A percentile compares a stretch with the other conserved stretches of the same genome.
Evolutionary conservation across 2,113 vertebrate genomes (phyloP).

Genomic region (Periophthalmus modestus): DNA sequence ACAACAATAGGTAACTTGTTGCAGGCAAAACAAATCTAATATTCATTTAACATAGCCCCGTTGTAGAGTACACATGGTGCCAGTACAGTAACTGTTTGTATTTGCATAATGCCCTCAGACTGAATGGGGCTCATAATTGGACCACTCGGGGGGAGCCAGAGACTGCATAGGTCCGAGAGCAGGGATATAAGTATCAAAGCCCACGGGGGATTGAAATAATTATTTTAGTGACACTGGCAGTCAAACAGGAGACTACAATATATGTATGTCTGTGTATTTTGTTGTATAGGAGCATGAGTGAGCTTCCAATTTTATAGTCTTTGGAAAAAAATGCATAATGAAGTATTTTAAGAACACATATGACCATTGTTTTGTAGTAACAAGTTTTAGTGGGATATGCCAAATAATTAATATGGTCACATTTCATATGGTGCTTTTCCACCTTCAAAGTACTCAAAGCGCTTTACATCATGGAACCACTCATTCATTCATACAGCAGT

Average conservation of each 20-base stretch:
- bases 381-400: no score
- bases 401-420: no score
- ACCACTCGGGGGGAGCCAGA: slow-evolving; percentile 53
- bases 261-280: neutral
- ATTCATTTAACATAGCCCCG: slow-evolving; percentile 67
- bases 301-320: neutral
- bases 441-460: no score
- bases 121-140: slow-evolving; percentile 64
- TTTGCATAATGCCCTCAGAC: slow-evolving; percentile 66
- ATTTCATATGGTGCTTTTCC: no score
- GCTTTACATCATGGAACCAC: no score
- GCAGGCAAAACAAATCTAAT: slow-evolving; percentile 71
- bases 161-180: slow-evolving; percentile 50
- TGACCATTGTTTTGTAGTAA: no score
- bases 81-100: slow-evolving; percentile 70
- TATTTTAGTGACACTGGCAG: slow-evolving; percentile 36
- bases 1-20: slow-evolving; percentile 79
- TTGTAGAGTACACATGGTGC: slow-evolving; percentile 43
- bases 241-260: slow-evolving; percentile 3
- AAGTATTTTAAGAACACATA: no score
- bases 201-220: slow-evolving; percentile 73
- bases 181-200: slow-evolving; percentile 49
- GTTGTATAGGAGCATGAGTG: neutral
- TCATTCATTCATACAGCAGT: no score
- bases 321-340: no score